These are phyloP conservation scores for Elgaria multicarinata DNA, from an alignment of 2,113 vertebrate genomes.

Conservation along the genomic window DNA sequence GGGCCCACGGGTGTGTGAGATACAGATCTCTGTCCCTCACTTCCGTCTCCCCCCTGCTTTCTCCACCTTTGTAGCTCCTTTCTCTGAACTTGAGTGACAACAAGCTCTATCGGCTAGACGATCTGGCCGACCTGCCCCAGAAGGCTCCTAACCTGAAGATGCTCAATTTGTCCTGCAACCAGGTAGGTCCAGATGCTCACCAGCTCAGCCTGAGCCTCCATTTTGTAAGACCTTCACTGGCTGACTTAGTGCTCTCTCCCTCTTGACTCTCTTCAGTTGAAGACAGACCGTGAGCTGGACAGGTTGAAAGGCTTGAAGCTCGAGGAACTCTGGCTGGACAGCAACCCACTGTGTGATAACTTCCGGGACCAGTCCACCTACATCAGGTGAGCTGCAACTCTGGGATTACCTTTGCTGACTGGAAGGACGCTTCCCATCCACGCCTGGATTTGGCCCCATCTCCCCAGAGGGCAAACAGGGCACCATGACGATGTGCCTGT, in stretches of 20 bases:
- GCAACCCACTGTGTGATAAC: slow-evolving; percentile 84
- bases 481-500: not conserved
- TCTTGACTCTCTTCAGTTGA: slow-evolving; percentile 75
- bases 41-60: accelerated
- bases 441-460: slow-evolving; percentile 43
- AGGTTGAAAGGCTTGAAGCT: slow-evolving; percentile 88
- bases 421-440: slow-evolving; percentile 2
- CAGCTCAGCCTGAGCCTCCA: accelerated
- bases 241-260: accelerated
- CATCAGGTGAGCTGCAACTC: slow-evolving; percentile 85
- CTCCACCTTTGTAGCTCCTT: slow-evolving; percentile 72
- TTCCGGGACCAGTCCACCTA: slow-evolving; percentile 89
- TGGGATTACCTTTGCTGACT: not conserved
- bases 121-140: slow-evolving; percentile 79
- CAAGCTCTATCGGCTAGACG: slow-evolving; percentile 84
- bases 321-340: slow-evolving; percentile 88
- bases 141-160: slow-evolving; percentile 86
- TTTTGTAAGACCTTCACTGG: not conserved
- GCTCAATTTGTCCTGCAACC: slow-evolving; percentile 88
- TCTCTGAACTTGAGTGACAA: slow-evolving; percentile 89
- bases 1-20: not conserved
- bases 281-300: slow-evolving; percentile 87
- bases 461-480: slow-evolving; percentile 49
- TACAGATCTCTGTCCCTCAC: no score
- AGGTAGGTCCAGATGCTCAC: slow-evolving; percentile 69